Evolutionary conservation across 2,888 invertebrate species (phyloP), one percentile per base, ranked within the genome.

Genomic region (Neocrepidodera transversa): DNA sequence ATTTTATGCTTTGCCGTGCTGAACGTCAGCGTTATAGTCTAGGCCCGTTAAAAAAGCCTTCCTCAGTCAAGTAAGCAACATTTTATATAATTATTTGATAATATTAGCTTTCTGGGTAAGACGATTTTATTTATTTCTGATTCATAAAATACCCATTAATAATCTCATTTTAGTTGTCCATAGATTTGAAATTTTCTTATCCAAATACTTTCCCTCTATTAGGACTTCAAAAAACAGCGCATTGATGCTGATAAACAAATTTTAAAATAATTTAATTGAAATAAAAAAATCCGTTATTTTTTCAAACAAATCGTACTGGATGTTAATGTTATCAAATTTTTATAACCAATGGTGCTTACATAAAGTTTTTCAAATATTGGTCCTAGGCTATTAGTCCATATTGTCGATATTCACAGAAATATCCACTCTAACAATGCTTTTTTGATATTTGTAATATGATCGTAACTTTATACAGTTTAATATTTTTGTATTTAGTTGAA

Each of bases 401-500:
- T 66, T 66, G 67, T 68, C 67, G 67, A 68, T 68, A 66, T 66
- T 67, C 62, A 64, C 57, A 55, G 64, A 65, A 68, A 74, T 75
- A 70, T 72, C 71, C 72, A 70, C 62, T 72, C 68, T 70, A 71
- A 68, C 67, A 73, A 76, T 76, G 78, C 78, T 77, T 78, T 78
- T 79, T 78, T 78, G 75, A 78, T 77, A 77, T 77, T 76, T 78
- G 79, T 79, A 78, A 77, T 76, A 79, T 79, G 75, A 77, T 77
- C 78, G 77, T 77, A 78, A 77, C 77, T 77, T 77, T 79, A 79
- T 79, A 80, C 78, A 79, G 78, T 79, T 79, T 77, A 78, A 78
- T 79, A 78, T 79, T 79, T 80, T 80, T 79, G 78, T 79, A 80
- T 78, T 80, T 79, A 77, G 76, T 79, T 79, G 77, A 78, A 78